Conservation (phyloP, 2,113 vertebrate genomes). For the Zootoca vivipara region DNA sequence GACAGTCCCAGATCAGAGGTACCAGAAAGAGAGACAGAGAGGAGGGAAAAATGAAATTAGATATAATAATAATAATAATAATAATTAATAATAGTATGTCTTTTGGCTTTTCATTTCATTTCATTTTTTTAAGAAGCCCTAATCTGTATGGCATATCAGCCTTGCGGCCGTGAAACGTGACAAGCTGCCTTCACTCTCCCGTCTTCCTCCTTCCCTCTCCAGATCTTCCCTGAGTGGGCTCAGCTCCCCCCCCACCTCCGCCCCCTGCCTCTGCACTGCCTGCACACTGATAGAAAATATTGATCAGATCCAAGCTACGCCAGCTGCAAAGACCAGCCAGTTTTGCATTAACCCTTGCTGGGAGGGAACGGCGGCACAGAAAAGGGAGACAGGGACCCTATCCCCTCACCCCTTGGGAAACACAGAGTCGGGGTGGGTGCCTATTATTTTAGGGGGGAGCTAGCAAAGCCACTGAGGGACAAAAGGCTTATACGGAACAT, state of each 20-base stretch:
- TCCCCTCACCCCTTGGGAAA: neutral
- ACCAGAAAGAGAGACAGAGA: neutral
- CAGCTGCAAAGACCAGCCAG: conserved; percentile 80
- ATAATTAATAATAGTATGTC: neutral
- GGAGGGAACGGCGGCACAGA: conserved; percentile 21
- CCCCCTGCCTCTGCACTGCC: conserved; percentile 78
- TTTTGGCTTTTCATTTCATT: neutral
- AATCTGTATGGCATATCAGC: neutral
- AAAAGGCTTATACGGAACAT: no score
- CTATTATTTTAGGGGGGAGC: neutral
- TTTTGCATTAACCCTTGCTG: conserved; percentile 83
- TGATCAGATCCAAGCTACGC: conserved; percentile 87
- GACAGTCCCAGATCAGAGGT: neutral
- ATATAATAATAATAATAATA: no score
- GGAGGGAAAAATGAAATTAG: no score
- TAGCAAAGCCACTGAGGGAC: neutral
- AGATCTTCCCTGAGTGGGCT: conserved; percentile 50
- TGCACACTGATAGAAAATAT: conserved; percentile 91
- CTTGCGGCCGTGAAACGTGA: conserved; percentile 21
- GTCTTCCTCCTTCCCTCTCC: conserved; percentile 19
- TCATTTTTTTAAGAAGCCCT: neutral
- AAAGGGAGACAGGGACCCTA: neutral
- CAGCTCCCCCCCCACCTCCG: conserved; percentile 55
- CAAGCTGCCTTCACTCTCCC: neutral
- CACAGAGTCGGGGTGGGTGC: no score